Percentiles rank a stretch among this genome's conserved stretches.
These are phyloP conservation scores for Cyprinus carpio DNA, from an alignment of 2,113 vertebrate species.

Conservation along the genomic window DNA sequence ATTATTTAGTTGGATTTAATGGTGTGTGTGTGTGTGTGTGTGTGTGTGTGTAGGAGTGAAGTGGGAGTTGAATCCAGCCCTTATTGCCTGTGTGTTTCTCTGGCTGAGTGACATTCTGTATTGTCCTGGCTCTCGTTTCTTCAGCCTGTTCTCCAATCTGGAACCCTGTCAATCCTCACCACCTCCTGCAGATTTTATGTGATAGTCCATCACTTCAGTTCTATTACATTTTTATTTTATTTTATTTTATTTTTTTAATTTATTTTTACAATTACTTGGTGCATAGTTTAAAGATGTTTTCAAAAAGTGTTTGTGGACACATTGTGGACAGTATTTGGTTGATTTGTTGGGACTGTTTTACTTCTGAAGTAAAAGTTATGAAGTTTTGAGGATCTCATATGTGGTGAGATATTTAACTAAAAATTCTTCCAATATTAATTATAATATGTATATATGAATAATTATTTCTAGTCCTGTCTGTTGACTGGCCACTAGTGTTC, in stretches of 20 bases:
- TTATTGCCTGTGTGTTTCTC: conserved; percentile 32
- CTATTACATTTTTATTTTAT: not conserved
- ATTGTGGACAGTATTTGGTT: not conserved
- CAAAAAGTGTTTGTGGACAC: not conserved
- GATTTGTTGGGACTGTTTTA: not conserved
- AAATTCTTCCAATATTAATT: not conserved
- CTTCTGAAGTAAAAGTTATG: not conserved
- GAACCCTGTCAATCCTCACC: not conserved
- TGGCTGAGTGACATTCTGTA: conserved; percentile 14
- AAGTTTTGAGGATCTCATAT: not conserved
- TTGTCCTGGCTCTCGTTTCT: conserved; percentile 24
- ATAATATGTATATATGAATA: not conserved
- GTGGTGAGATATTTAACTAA: not conserved
- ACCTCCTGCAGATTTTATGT: not conserved
- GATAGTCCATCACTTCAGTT: not conserved
- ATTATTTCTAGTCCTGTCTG: too few relatives aligned
- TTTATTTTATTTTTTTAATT: too few relatives aligned
- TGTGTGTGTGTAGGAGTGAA: conserved; percentile 32
- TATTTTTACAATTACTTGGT: not conserved
- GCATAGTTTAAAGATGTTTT: not conserved
- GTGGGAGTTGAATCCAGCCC: conserved; percentile 11
- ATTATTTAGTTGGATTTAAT: too few relatives aligned
- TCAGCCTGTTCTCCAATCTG: conserved; percentile 38
- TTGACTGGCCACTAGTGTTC: too few relatives aligned
- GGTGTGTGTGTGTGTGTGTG: not conserved